Evolutionary conservation across 2,797 vertebrate species (phyloP), one percentile per base, ranked within the genome.

Genomic region (Leuciscus waleckii): DNA sequence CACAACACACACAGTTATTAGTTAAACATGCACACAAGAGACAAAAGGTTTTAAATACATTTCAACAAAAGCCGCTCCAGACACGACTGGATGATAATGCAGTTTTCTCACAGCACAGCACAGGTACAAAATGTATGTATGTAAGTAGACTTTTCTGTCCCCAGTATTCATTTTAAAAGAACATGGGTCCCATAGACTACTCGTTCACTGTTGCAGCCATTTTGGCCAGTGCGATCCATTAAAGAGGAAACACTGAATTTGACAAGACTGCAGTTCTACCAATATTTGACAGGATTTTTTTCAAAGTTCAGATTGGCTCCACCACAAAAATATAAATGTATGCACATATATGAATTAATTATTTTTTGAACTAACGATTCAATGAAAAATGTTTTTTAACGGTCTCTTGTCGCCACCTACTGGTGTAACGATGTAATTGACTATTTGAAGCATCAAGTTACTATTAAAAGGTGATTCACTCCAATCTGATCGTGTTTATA

Each of bases 191-290:
- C 85, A 89, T 86, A 80, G 79, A 77, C 89, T 85, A 86, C 23
- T 75, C 39, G 29, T 5, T 89, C 16, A 77, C 65, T 92, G 79
- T 91, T 19, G 91, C 90, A 92, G 89, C 87, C 88, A 39, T 89
- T 87, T 88, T 88, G 91, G 91, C 91, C 91, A 88, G 89, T 87
- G 83, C 32, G 63, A 35, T 85, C 90, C 89, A 92, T 75, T 67
- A 21, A 79, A 14, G 13, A 82, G 84, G 86, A 68, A 43, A 65
- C 87, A 90, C 87, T 61, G 90, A 91, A 91, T 91, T 90, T 91
- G 90, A 92, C 90, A 79, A 85, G 78, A 69, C 91, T 90, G 91
- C 90, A 32, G 0, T 14, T 76, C 14, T 37, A 43, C 43, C 19
- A 21, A 71, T 49, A 49, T n/a, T n/a, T 7, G 17, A 81, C 82